phyloP scores from a whole-genome alignment of 2,797 vertebrate genomes.

The Liasis olivaceus region DNA sequence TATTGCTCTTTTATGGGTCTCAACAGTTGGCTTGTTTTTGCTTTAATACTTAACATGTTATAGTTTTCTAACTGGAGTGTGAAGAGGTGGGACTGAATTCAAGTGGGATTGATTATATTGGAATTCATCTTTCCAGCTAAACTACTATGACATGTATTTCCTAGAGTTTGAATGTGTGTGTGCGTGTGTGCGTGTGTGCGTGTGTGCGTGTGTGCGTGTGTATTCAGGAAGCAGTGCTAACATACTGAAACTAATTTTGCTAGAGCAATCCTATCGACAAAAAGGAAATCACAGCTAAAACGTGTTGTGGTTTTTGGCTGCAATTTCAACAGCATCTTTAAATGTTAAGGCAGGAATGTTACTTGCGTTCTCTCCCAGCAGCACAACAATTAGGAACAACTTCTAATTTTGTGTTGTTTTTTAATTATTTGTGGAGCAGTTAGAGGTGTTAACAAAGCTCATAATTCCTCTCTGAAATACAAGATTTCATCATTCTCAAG shows the following conservation, averaged over 20 bases:
- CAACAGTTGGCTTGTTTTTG: background rate
- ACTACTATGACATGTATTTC: background rate
- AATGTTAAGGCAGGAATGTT: background rate
- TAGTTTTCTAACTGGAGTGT: conserved; percentile 9
- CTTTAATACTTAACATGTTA: background rate
- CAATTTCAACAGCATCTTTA: background rate
- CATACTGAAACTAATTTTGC: background rate
- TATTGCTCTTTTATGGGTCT: background rate
- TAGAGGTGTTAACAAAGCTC: background rate
- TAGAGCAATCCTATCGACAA: background rate
- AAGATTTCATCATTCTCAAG: background rate
- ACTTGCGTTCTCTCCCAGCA: background rate
- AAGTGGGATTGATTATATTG: background rate
- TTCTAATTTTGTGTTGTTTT: background rate
- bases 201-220: background rate
- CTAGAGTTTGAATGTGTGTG: background rate
- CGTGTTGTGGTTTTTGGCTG: background rate
- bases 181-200: background rate
- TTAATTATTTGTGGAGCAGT: background rate
- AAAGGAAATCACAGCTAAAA: background rate
- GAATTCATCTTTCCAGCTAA: background rate
- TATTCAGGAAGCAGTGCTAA: background rate
- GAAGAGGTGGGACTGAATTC: background rate
- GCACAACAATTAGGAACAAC: background rate
- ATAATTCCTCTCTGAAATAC: background rate